These are phyloP conservation scores for Papilio dardanus DNA, from an alignment of 1,140 invertebrate species.

Conservation along the genomic window DNA sequence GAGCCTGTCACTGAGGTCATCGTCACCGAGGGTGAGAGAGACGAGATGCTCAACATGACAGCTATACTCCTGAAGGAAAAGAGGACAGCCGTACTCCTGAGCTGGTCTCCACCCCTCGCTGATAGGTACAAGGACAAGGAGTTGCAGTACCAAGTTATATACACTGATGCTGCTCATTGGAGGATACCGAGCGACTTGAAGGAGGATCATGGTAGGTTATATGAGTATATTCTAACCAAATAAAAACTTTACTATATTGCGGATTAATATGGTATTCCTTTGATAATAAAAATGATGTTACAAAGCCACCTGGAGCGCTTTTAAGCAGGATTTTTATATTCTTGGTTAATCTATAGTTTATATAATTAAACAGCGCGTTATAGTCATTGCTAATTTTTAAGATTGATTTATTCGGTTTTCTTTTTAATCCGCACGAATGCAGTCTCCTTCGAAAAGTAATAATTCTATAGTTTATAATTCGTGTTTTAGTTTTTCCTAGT, in stretches of 20 bases:
- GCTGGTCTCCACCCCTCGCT: constrained; percentile 85
- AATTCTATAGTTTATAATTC: too few species aligned
- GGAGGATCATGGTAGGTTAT: constrained; percentile 60
- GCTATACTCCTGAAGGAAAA: constrained; percentile 82
- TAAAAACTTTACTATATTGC: background rate
- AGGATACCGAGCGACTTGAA: constrained; percentile 48
- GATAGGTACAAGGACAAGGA: constrained; percentile 63
- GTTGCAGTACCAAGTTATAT: constrained; percentile 82
- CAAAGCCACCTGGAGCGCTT: too few species aligned
- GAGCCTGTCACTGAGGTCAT: constrained; percentile 79
- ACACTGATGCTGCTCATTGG: constrained; percentile 53
- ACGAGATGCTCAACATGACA: constrained; percentile 73
- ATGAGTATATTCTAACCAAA: constrained; percentile 25
- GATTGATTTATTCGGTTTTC: too few species aligned
- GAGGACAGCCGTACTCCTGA: constrained; percentile 85
- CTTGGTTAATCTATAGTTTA: background rate
- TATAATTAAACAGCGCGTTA: too few species aligned
- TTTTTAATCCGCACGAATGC: too few species aligned
- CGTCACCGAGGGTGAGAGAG: constrained; percentile 82
- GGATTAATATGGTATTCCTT: too few species aligned
- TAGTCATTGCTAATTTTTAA: too few species aligned
- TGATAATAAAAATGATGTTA: too few species aligned
- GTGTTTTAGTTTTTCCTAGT: too few species aligned
- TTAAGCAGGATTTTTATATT: too few species aligned
- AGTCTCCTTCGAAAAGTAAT: too few species aligned